These are phyloP conservation scores for Drosophila percnosoma DNA, from an alignment of 2,888 invertebrate species.

Conservation along the genomic window DNA sequence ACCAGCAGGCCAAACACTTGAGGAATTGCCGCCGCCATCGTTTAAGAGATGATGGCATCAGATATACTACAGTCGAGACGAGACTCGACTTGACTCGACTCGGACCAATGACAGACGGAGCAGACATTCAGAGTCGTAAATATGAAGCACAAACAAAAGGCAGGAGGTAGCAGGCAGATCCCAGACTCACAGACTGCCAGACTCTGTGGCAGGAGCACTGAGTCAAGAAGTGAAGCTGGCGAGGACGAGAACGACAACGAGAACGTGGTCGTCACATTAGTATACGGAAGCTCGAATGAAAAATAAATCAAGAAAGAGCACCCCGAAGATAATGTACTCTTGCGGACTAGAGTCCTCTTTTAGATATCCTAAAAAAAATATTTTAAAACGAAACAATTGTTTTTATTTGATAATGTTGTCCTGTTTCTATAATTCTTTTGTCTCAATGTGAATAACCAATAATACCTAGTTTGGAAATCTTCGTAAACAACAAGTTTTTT, in stretches of 20 bases:
- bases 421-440: background rate
- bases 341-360: background rate
- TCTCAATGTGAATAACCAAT: background rate
- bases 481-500: background rate
- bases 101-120: constrained; percentile 2
- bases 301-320: constrained; percentile 5
- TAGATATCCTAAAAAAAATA: background rate
- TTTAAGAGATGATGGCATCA: constrained; percentile 79
- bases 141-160: constrained; percentile 77
- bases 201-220: constrained; percentile 31
- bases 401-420: background rate
- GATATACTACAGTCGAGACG: constrained; percentile 60
- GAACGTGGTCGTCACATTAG: constrained; percentile 66
- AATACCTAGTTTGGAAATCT: background rate
- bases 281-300: constrained; percentile 71
- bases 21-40: constrained; percentile 79
- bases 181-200: constrained; percentile 29
- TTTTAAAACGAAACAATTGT: background rate
- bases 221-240: constrained; percentile 40
- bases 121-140: constrained; percentile 66
- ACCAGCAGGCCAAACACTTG: constrained; percentile 74
- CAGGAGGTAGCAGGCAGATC: constrained; percentile 24
- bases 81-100: constrained; percentile 44
- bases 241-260: constrained; percentile 28
- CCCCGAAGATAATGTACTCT: background rate